Evolutionary conservation across 2,888 invertebrate species (phyloP).

Genomic region (Ennomos fuscantarius): DNA sequence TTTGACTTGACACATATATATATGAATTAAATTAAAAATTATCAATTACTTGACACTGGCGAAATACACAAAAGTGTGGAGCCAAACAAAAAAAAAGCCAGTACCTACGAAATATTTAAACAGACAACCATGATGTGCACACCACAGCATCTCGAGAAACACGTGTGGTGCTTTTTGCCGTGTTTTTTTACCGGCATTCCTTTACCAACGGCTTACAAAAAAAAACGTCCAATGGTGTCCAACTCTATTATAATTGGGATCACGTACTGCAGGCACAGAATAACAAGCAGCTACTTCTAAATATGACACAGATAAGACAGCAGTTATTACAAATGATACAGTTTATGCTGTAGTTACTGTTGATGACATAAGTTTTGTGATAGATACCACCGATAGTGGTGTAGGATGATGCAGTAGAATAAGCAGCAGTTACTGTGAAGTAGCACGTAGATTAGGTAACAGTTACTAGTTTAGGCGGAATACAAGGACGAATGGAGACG

Average conservation of each 20-base stretch:
- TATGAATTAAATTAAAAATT: no score
- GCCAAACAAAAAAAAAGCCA: no score
- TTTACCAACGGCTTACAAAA: constrained; percentile 49
- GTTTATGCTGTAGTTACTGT: neutral
- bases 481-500: constrained; percentile 24
- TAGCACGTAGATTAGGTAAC: constrained; percentile 1
- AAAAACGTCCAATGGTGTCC: constrained; percentile 51
- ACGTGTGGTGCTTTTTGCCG: constrained; percentile 54
- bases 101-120: constrained; percentile 8
- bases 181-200: constrained; percentile 62
- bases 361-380: neutral
- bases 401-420: constrained; percentile 3
- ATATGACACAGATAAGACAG: no score
- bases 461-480: constrained; percentile 15
- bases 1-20: no score
- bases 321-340: constrained; percentile 3
- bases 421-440: constrained; percentile 2
- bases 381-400: constrained; percentile 1
- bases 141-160: constrained; percentile 42
- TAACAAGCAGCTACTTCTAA: constrained; percentile 5
- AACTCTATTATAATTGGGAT: constrained; percentile 57
- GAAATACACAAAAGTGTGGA: no score
- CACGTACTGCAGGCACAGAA: constrained; percentile 36
- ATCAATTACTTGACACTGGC: no score
- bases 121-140: constrained; percentile 39